Percentiles rank a stretch among this genome's conserved stretches.
These are phyloP conservation scores for Ctenosaura bakeri DNA, from an alignment of 2,797 vertebrate genomes.

Conservation along the genomic window DNA sequence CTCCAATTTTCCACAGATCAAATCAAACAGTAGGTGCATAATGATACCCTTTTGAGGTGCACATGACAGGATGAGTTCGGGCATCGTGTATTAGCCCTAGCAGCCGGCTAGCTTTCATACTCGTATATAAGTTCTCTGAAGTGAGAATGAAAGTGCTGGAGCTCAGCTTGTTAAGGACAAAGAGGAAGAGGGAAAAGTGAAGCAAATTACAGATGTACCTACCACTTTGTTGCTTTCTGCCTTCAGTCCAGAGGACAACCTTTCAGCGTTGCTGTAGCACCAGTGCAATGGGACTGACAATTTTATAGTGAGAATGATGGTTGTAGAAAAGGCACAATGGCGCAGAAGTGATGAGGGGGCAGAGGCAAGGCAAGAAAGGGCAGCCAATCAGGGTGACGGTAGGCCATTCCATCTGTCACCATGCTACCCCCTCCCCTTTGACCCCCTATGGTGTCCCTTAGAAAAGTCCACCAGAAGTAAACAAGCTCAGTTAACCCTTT, in stretches of 20 bases:
- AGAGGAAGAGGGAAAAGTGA: background rate
- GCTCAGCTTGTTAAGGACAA: background rate
- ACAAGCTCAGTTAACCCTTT: background rate
- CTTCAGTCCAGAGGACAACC: background rate
- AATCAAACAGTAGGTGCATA: accelerated
- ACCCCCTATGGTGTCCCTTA: constrained; percentile 31
- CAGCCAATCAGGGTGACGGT: constrained; percentile 36
- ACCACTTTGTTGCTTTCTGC: constrained; percentile 3
- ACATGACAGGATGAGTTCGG: background rate
- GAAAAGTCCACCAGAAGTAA: background rate
- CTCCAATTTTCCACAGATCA: background rate
- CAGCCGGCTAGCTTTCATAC: background rate
- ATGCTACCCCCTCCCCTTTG: constrained; percentile 13
- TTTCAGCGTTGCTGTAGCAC: accelerated
- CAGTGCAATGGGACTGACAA: background rate
- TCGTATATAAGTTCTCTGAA: background rate
- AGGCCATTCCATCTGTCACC: constrained; percentile 35
- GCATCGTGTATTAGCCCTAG: accelerated
- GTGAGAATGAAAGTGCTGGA: background rate
- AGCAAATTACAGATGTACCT: accelerated
- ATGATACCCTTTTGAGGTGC: background rate
- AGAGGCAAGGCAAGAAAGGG: constrained; percentile 9
- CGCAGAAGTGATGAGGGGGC: background rate
- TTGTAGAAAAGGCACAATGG: background rate
- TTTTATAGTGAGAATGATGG: constrained; percentile 44